Evolutionary conservation across 2,113 vertebrate genomes (phyloP).

Genomic region (Mus musculus): DNA sequence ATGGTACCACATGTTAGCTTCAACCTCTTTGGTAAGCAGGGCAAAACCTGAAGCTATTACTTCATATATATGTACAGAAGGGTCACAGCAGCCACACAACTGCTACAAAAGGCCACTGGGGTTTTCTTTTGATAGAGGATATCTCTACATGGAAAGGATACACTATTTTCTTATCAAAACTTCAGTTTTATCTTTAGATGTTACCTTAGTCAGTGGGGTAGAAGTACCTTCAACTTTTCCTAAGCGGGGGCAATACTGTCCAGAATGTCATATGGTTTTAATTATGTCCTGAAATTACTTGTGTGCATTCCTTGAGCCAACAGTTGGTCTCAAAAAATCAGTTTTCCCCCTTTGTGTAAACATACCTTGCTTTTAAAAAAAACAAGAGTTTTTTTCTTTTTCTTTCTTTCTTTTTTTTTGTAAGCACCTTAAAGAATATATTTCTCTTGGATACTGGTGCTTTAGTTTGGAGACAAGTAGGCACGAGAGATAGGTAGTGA

Average conservation of each 20-base stretch:
- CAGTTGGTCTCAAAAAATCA: conserved; percentile 71
- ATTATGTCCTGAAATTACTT: conserved; percentile 75
- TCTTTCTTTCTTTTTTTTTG: no score
- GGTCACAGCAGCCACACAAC: not conserved
- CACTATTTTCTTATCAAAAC: conserved; percentile 66
- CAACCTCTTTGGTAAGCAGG: conserved; percentile 56
- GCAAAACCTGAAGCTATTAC: not conserved
- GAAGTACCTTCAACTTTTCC: conserved; percentile 73
- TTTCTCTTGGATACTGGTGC: conserved; percentile 60
- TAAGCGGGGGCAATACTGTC: conserved; percentile 65
- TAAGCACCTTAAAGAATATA: conserved; percentile 62
- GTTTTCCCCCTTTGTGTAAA: conserved; percentile 74
- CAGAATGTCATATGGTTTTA: conserved; percentile 77
- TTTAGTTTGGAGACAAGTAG: not conserved
- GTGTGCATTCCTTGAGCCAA: conserved; percentile 64
- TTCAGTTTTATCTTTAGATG: conserved; percentile 63
- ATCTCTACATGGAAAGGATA: conserved; percentile 44
- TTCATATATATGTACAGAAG: not conserved
- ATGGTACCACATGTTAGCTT: conserved; percentile 68
- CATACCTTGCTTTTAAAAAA: conserved; percentile 64
- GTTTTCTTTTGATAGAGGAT: conserved; percentile 47
- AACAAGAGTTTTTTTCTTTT: not conserved
- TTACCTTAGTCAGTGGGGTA: conserved; percentile 62
- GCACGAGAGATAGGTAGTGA: not conserved
- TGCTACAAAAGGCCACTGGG: not conserved